These are phyloP conservation scores for Electrophaes corylata DNA, from an alignment of 2,888 invertebrate species.

Conservation along the genomic window DNA sequence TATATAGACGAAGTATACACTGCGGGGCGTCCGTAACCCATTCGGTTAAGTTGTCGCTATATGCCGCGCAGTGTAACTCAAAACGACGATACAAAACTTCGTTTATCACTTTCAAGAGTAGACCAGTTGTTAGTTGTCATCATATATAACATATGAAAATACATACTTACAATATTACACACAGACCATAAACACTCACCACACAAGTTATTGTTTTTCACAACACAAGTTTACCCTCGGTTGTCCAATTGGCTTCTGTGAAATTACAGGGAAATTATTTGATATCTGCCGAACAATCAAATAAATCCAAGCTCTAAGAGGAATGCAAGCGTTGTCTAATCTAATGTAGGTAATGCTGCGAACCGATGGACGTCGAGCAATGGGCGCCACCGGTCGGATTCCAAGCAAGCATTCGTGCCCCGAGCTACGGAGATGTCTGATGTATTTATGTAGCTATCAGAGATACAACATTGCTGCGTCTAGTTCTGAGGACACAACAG, in stretches of 20 bases:
- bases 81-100: no score
- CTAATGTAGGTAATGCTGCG: constrained; percentile 67
- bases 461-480: constrained; percentile 28
- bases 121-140: no score
- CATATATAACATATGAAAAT: no score
- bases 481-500: constrained; percentile 14
- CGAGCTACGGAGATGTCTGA: constrained; percentile 35
- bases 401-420: constrained; percentile 67
- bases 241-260: constrained; percentile 4
- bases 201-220: no score
- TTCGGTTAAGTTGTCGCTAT: no score
- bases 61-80: no score
- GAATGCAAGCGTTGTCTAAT: constrained; percentile 77
- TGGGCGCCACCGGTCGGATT: constrained; percentile 65
- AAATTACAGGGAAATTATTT: background rate
- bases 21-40: no score
- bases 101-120: no score
- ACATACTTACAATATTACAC: no score
- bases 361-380: constrained; percentile 58
- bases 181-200: no score
- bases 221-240: no score
- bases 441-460: constrained; percentile 32
- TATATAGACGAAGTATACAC: no score
- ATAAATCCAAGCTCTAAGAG: constrained; percentile 46
- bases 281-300: constrained; percentile 24